Conservation (phyloP, 2,797 vertebrate genomes). For the Coranthus polyacanthus region DNA sequence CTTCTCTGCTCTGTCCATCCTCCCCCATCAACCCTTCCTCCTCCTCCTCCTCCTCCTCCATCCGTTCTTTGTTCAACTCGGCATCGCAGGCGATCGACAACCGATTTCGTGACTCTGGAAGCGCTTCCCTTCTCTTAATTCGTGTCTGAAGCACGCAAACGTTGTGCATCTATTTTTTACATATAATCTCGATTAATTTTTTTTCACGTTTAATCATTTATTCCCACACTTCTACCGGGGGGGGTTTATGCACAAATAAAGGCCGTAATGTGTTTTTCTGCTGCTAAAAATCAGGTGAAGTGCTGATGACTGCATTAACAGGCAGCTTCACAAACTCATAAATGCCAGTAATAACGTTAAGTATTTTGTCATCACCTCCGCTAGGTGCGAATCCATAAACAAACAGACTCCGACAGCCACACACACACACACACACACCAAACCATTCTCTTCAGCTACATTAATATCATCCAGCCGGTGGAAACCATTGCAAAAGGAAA, state of each 20-base stretch:
- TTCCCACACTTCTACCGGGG: conserved; percentile 12
- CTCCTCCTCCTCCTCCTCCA: conserved; percentile 28
- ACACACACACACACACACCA: conserved; percentile 33
- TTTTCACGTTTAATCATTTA: conserved; percentile 6
- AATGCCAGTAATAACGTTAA: conserved; percentile 56
- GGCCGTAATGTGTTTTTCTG: background rate
- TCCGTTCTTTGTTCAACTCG: conserved; percentile 50
- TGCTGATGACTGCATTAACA: conserved; percentile 31
- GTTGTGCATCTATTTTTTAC: conserved; percentile 16
- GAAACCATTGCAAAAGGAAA: conserved; percentile 73
- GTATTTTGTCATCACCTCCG: conserved; percentile 65
- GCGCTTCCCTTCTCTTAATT: conserved; percentile 43
- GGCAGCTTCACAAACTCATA: conserved; percentile 42
- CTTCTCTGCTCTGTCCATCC: conserved; percentile 22
- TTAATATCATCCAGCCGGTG: conserved; percentile 56
- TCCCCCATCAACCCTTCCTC: conserved; percentile 12
- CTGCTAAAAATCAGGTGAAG: conserved; percentile 12
- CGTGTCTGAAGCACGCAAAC: conserved; percentile 29
- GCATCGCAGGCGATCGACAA: conserved; percentile 40
- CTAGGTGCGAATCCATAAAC: conserved; percentile 55
- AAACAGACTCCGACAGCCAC: conserved; percentile 46
- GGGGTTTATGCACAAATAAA: conserved; percentile 8
- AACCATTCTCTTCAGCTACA: conserved; percentile 58
- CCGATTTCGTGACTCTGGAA: conserved; percentile 46
- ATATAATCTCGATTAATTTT: conserved; percentile 38